These are phyloP conservation scores for Helogale parvula DNA, from an alignment of 2,113 vertebrate species.

Conservation along the genomic window DNA sequence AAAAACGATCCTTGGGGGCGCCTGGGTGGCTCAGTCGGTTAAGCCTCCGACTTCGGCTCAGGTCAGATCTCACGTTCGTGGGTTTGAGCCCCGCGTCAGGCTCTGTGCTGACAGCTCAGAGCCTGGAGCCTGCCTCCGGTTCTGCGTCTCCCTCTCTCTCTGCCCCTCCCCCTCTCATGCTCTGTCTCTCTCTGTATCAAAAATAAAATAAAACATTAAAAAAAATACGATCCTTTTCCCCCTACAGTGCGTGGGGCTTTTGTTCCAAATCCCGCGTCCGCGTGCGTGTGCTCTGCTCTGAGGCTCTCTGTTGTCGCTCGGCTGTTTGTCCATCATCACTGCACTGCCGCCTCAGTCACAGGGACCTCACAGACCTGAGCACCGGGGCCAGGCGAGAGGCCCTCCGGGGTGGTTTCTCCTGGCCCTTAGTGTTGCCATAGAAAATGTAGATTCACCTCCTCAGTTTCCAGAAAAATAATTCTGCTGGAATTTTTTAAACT, in stretches of 20 bases:
- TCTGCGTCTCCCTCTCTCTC: too few relatives aligned
- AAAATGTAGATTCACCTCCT: neutral
- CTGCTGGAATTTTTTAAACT: neutral
- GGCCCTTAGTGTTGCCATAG: neutral
- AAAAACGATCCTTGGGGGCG: neutral
- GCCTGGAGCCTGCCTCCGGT: too few relatives aligned
- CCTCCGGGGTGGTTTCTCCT: neutral
- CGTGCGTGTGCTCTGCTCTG: neutral
- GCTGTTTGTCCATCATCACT: neutral
- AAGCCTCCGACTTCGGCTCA: too few relatives aligned
- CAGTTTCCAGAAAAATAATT: neutral
- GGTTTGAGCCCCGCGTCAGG: too few relatives aligned
- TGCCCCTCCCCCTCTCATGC: too few relatives aligned
- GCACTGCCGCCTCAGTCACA: fast-evolving
- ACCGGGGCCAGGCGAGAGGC: neutral
- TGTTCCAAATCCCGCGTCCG: neutral
- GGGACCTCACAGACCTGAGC: fast-evolving
- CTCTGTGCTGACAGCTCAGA: too few relatives aligned
- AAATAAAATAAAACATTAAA: too few relatives aligned
- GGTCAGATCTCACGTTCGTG: too few relatives aligned
- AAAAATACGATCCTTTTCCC: neutral
- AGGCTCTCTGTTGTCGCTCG: neutral
- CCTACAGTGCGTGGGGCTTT: neutral
- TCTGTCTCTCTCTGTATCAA: too few relatives aligned
- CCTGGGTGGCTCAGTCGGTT: too few relatives aligned